phyloP scores from a whole-genome alignment of 2,113 vertebrate species.

The Zeus faber region DNA sequence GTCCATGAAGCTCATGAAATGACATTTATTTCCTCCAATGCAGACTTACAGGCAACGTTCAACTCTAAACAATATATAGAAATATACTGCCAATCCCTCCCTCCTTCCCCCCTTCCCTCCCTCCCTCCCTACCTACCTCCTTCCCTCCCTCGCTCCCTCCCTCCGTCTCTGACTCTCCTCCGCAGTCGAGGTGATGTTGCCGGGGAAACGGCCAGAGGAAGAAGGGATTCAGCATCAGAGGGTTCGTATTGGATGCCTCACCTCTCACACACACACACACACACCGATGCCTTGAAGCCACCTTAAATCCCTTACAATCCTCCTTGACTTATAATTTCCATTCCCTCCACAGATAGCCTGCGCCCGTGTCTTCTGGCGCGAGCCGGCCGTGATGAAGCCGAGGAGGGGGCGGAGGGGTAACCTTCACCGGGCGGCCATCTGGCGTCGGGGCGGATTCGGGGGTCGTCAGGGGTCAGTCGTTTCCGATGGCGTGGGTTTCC shows the following conservation, averaged over 20 bases:
- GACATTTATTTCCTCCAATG: too few species aligned
- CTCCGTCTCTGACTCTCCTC: slow-evolving; percentile 22
- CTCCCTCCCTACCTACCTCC: neutral
- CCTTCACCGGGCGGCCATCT: neutral
- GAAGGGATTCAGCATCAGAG: slow-evolving; percentile 45
- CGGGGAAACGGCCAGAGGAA: slow-evolving; percentile 54
- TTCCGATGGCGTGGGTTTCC: too few species aligned
- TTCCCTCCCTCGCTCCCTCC: neutral
- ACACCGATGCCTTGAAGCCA: slow-evolving; percentile 24
- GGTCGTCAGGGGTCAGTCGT: too few species aligned
- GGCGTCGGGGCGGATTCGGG: too few species aligned
- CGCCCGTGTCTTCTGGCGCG: too few species aligned
- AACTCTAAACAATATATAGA: too few species aligned
- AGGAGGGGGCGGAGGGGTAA: neutral
- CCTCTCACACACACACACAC: slow-evolving; percentile 18
- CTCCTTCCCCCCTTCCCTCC: neutral
- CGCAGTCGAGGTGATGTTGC: slow-evolving; percentile 60
- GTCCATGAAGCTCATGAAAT: too few species aligned
- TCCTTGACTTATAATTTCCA: slow-evolving; percentile 50
- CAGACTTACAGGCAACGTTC: too few species aligned
- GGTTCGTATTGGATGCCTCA: slow-evolving; percentile 48
- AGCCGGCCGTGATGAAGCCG: slow-evolving; percentile 20
- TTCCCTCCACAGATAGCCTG: too few species aligned
- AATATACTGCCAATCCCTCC: too few species aligned
- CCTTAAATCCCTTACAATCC: slow-evolving; percentile 54